phyloP scores from a whole-genome alignment of 2,797 vertebrate species.

The Microchirus variegatus region DNA sequence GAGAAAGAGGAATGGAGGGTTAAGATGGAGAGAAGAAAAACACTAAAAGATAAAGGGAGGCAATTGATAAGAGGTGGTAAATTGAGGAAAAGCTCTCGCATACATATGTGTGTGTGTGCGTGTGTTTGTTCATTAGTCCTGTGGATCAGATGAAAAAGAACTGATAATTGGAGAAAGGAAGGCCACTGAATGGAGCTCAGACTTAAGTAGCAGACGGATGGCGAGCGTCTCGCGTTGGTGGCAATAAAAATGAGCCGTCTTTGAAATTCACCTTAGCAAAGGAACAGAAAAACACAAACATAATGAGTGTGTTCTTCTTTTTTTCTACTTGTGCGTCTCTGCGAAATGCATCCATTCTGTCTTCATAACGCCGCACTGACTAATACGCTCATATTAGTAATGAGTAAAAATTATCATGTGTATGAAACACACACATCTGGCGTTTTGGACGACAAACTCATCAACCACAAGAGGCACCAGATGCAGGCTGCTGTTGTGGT shows the following conservation, averaged over 20 bases:
- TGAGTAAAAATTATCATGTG: no score
- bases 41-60: constrained; percentile 56
- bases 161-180: constrained; percentile 50
- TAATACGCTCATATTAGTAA: no score
- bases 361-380: no score
- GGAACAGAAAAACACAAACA: no score
- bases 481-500: no score
- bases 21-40: constrained; percentile 51
- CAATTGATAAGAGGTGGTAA: constrained; percentile 58
- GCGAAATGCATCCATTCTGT: no score
- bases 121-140: constrained; percentile 39
- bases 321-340: no score
- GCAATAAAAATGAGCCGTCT: not conserved
- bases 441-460: no score
- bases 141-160: constrained; percentile 46
- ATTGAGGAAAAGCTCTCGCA: constrained; percentile 43
- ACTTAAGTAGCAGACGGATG: constrained; percentile 15
- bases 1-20: constrained; percentile 22
- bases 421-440: no score
- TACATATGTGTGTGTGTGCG: constrained; percentile 8
- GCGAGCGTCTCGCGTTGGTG: not conserved
- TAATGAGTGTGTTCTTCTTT: no score
- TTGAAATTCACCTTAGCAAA: not conserved
- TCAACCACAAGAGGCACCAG: no score
- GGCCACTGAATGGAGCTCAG: constrained; percentile 23